phyloP scores from a whole-genome alignment of 2,888 invertebrate genomes.

The Erynnis tages region DNA sequence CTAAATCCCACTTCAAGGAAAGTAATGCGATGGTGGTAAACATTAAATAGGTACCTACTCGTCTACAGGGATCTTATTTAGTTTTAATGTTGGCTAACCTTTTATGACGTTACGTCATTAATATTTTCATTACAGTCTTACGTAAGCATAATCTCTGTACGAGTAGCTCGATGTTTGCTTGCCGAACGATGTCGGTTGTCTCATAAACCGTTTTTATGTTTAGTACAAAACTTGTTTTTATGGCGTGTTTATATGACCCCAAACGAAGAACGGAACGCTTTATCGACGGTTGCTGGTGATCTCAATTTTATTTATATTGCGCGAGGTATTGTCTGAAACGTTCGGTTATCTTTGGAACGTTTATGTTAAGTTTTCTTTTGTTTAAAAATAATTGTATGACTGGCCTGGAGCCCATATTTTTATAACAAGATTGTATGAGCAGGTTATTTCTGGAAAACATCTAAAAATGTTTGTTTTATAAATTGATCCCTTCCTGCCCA shows the following conservation, averaged over 20 bases:
- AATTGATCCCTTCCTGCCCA: too few species aligned
- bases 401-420: too few species aligned
- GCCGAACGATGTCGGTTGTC: conserved; percentile 36
- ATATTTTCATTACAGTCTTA: too few species aligned
- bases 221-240: conserved; percentile 71
- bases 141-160: too few species aligned
- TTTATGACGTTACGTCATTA: neutral
- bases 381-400: too few species aligned
- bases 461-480: too few species aligned
- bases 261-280: conserved; percentile 53
- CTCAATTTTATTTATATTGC: conserved; percentile 43
- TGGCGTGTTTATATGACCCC: conserved; percentile 64
- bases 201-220: conserved; percentile 65
- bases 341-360: conserved; percentile 2
- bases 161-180: conserved; percentile 43
- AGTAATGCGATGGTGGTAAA: too few species aligned
- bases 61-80: too few species aligned
- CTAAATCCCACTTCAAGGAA: too few species aligned
- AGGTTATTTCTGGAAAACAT: too few species aligned
- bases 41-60: too few species aligned
- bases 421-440: too few species aligned
- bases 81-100: neutral
- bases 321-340: conserved; percentile 14
- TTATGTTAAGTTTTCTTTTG: neutral
- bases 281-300: conserved; percentile 54